These are phyloP conservation scores for Oxystoma pomonae DNA, from an alignment of 2,888 invertebrate species.

Conservation along the genomic window DNA sequence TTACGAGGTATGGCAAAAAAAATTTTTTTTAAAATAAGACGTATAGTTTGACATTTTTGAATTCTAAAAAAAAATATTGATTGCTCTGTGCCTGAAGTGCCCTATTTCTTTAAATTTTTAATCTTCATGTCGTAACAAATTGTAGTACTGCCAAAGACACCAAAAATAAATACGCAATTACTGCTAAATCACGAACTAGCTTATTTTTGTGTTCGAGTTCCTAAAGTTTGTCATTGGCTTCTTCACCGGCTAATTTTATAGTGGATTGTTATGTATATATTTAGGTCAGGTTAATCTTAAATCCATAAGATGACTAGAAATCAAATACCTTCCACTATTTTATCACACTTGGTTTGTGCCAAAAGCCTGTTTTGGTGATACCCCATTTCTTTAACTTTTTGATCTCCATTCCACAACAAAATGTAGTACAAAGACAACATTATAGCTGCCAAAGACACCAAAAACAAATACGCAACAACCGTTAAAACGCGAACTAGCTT, in stretches of 20 bases:
- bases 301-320: no score
- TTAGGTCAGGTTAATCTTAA: no score
- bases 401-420: slow-evolving; percentile 86
- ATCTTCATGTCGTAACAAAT: slow-evolving; percentile 89
- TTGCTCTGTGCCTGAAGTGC: no score
- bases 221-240: slow-evolving; percentile 66
- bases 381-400: slow-evolving; percentile 29
- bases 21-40: no score
- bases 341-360: slow-evolving; percentile 28
- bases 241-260: slow-evolving; percentile 63
- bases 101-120: slow-evolving; percentile 32
- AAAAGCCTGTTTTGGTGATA: slow-evolving; percentile 18
- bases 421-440: slow-evolving; percentile 92
- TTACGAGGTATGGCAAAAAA: no score
- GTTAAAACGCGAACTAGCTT: slow-evolving; percentile 88
- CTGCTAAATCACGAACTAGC: slow-evolving; percentile 85
- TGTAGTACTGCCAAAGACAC: slow-evolving; percentile 95
- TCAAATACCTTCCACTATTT: slow-evolving; percentile 34
- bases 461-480: slow-evolving; percentile 89
- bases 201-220: slow-evolving; percentile 84
- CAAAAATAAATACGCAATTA: slow-evolving; percentile 89
- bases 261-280: no score
- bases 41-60: no score
- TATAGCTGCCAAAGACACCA: slow-evolving; percentile 90
- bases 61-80: no score